Percentiles rank a stretch among this genome's conserved stretches.
These are phyloP conservation scores for Falcaria lacertinaria DNA, from an alignment of 2,888 invertebrate genomes.

Conservation along the genomic window DNA sequence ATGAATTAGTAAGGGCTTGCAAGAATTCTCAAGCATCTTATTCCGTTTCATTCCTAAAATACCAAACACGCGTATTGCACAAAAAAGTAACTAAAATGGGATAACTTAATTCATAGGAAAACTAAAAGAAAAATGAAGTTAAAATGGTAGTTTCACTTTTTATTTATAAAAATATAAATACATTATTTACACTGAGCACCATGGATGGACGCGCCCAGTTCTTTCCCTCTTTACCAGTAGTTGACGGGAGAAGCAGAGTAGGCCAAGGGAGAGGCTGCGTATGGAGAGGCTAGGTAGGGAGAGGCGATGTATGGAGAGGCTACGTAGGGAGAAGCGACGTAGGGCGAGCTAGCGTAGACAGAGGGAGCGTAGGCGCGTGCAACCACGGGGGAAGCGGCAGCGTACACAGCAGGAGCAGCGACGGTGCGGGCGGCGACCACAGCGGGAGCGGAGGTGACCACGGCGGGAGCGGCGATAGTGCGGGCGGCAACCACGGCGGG, in stretches of 20 bases:
- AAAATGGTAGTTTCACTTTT: constrained; percentile 36
- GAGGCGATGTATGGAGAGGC: constrained; percentile 5
- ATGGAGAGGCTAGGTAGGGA: constrained; percentile 2
- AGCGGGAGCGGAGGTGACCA: constrained; percentile 20
- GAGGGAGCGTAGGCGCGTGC: constrained; percentile 9
- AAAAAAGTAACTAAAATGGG: too few relatives aligned
- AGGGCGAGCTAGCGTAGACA: constrained; percentile 15
- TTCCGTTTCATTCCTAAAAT: too few relatives aligned
- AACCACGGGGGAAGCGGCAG: constrained; percentile 13
- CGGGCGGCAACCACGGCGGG: constrained; percentile 26
- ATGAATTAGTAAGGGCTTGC: too few relatives aligned
- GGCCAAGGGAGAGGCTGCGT: constrained; percentile 18
- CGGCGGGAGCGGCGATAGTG: constrained; percentile 19
- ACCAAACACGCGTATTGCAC: too few relatives aligned
- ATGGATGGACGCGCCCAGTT: constrained; percentile 2
- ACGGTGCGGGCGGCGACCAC: constrained; percentile 14
- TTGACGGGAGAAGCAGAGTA: constrained; percentile 19
- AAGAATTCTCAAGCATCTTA: too few relatives aligned
- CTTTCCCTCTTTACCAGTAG: constrained; percentile 23
- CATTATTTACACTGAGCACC: constrained; percentile 31
- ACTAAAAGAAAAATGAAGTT: constrained; percentile 16
- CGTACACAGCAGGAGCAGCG: constrained; percentile 19
- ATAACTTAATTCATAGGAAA: too few relatives aligned
- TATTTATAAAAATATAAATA: constrained; percentile 25
- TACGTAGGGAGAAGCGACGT: constrained; percentile 12